These are phyloP conservation scores for Chymomyza costata DNA, from an alignment of 1,140 invertebrate species.

Conservation along the genomic window DNA sequence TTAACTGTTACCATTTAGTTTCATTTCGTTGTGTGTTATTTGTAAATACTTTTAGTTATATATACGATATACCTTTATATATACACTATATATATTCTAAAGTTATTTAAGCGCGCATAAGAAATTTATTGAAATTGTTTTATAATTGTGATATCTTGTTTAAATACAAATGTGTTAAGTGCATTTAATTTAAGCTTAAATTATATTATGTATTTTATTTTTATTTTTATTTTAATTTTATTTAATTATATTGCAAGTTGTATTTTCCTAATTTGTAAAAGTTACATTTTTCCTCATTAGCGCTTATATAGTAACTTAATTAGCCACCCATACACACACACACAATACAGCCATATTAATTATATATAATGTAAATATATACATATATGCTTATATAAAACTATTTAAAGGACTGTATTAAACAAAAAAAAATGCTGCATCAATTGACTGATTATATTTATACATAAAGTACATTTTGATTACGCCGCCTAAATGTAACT, in stretches of 20 bases:
- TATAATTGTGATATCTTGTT: constrained; percentile 70
- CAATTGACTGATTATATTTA: constrained; percentile 69
- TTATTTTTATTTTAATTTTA: too few species aligned
- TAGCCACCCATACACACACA: constrained; percentile 23
- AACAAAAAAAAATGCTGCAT: constrained; percentile 22
- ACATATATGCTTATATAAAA: constrained; percentile 35
- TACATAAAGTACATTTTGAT: constrained; percentile 40
- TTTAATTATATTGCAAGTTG: constrained; percentile 45
- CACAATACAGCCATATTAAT: constrained; percentile 58
- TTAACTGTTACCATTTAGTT: constrained; percentile 46
- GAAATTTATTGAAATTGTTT: too few species aligned
- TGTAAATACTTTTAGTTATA: constrained; percentile 40
- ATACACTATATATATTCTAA: too few species aligned
- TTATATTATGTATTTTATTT: too few species aligned
- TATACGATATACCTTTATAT: too few species aligned
- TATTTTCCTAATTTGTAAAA: constrained; percentile 21
- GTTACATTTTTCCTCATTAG: constrained; percentile 64
- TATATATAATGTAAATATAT: constrained; percentile 46
- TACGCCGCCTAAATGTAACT: constrained; percentile 48
- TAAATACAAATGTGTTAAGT: too few species aligned
- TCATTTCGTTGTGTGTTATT: constrained; percentile 20
- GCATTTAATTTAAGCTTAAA: constrained; percentile 63
- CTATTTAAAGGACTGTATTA: constrained; percentile 7
- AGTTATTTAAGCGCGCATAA: too few species aligned
- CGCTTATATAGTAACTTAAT: constrained; percentile 49